phyloP scores from a whole-genome alignment of 2,797 vertebrate genomes.

The Lepilemur septentrionalis region DNA sequence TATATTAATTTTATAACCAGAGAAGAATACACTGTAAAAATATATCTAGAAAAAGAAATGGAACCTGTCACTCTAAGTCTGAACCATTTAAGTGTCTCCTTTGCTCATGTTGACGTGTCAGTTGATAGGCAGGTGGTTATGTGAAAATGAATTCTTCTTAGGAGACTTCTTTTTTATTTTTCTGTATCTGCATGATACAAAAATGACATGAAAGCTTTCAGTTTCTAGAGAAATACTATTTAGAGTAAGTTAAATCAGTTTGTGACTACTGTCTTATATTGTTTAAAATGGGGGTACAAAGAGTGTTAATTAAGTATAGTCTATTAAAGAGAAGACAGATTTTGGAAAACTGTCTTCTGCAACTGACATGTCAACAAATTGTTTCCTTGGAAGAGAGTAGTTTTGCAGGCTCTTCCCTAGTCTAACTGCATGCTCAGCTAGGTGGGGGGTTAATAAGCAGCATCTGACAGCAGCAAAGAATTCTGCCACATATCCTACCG shows the following conservation, averaged over 20 bases:
- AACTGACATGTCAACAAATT: not conserved
- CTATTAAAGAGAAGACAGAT: slow-evolving; percentile 36
- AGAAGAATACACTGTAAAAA: not conserved
- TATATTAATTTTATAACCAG: not conserved
- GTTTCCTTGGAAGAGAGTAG: slow-evolving; percentile 11
- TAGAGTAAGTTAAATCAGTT: slow-evolving; percentile 15
- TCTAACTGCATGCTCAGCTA: not conserved
- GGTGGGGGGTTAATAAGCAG: slow-evolving; percentile 52
- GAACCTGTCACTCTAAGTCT: not conserved
- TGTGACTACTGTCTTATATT: slow-evolving; percentile 20
- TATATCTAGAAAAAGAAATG: not conserved
- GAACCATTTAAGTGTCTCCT: not conserved
- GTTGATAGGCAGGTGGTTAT: not conserved
- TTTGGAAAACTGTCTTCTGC: slow-evolving; percentile 6
- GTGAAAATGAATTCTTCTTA: not conserved
- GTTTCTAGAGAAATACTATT: slow-evolving; percentile 48
- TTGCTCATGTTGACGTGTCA: not conserved
- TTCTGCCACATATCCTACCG: not conserved
- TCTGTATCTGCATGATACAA: not conserved
- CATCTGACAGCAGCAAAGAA: slow-evolving; percentile 16
- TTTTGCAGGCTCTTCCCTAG: not conserved
- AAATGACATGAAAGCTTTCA: not conserved
- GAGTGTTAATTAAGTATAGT: slow-evolving; percentile 36
- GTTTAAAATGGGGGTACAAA: not conserved
- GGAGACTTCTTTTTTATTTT: not conserved